Percentiles rank a stretch among this genome's conserved stretches.
Conservation (phyloP, 2,888 invertebrate genomes). For the Dasypogon diadema region DNA sequence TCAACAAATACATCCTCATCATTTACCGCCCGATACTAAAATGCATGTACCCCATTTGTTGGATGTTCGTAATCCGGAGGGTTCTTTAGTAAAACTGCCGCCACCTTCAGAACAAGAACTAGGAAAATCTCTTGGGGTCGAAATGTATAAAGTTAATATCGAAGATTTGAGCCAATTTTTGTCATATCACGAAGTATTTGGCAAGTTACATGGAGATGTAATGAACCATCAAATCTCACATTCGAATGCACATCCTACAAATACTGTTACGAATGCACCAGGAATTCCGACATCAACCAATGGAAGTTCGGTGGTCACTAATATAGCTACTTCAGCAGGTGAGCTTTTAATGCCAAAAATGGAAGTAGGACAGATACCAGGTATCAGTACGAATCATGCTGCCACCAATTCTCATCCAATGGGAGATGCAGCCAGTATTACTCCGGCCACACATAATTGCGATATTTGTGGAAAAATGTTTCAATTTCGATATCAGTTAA, state of each 20-base stretch:
- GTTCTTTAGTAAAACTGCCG: conserved; percentile 78
- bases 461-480: conserved; percentile 90
- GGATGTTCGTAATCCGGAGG: conserved; percentile 77
- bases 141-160: conserved; percentile 84
- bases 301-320: conserved; percentile 20
- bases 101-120: conserved; percentile 71
- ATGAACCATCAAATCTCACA: conserved; percentile 68
- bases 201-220: conserved; percentile 72
- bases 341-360: conserved; percentile 68
- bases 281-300: conserved; percentile 58
- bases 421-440: conserved; percentile 51
- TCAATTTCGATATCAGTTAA: conserved; percentile 87
- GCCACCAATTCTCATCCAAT: conserved; percentile 72
- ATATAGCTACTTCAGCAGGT: conserved; percentile 60
- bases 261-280: conserved; percentile 50
- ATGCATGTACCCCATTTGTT: conserved; percentile 65
- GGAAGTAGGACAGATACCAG: conserved; percentile 62
- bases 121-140: conserved; percentile 69
- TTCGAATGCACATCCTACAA: conserved; percentile 63
- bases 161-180: conserved; percentile 87
- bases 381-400: conserved; percentile 66
- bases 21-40: conserved; percentile 55
- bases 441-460: conserved; percentile 74
- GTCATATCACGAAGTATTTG: conserved; percentile 88
- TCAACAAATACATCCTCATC: conserved; percentile 52